Evolutionary conservation across 2,797 vertebrate genomes (phyloP), one percentile per base, ranked within the genome.

Genomic region (Mustela erminea): DNA sequence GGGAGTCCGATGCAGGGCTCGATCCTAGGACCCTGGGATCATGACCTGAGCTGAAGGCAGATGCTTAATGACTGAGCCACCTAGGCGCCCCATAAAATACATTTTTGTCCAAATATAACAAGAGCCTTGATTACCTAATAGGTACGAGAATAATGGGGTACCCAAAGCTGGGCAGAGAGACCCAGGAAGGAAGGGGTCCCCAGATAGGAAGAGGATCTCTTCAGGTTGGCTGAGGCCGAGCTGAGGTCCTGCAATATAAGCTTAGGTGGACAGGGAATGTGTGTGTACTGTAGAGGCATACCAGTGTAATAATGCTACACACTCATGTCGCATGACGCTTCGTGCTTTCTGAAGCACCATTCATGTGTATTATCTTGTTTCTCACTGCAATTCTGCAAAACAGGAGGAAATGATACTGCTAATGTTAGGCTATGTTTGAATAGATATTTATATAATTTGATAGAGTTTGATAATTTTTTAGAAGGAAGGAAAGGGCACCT

Each of bases 401-500:
- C 13, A 90, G n/a, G 25, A 81, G 49, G 25, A 83, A n/a, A 64
- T 32, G 17, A 9, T 13, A 29, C 23, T 49, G 21, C 20, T 56
- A 32, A 66, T 29, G 38, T 20, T 27, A 89, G 52, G 41, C 38
- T 85, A 29, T 70, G 27, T 87, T 46, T 64, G 60, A 91, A 29
- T 52, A 14, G 32, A 81, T 46, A 46, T 60, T 83, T 77, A 54
- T 41, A 25, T 78, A 56, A 93, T 81, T 41, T 64, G 77, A 85
- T 58, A 38, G 0, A 27, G 74, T 21, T 43, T 56, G 15, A 46
- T 66, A 18, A 17, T 23, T 85, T 96, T 78, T 85, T 56, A 64
- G 90, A 95, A 93, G 41, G 21, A 88, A 94, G 49, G 27, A 95
- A 38, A 20, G 23, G 21, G 23, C 20, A 9, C 20, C 23, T 58